Conservation (phyloP, 2,113 vertebrate species). For the Strigops habroptila region DNA sequence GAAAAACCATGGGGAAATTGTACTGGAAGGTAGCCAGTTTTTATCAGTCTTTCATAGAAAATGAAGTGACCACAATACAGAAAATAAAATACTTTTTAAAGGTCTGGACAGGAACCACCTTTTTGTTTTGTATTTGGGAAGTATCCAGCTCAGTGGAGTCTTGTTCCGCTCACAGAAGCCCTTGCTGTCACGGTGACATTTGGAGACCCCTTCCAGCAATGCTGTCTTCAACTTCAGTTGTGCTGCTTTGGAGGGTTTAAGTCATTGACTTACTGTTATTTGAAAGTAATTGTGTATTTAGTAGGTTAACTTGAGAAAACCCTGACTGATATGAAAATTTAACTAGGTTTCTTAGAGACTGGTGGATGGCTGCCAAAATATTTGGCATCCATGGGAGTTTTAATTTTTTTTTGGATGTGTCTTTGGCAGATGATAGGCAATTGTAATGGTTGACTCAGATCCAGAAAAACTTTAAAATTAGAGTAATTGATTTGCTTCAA, state of each 20-base stretch:
- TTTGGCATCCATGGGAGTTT: not conserved
- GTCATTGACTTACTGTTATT: not conserved
- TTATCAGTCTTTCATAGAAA: not conserved
- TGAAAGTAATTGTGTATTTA: conserved; percentile 38
- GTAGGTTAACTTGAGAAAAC: conserved; percentile 3
- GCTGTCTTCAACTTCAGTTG: not conserved
- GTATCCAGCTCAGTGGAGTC: not conserved
- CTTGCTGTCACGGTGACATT: not conserved
- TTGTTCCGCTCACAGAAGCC: not conserved
- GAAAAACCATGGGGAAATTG: not conserved
- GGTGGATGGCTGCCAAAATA: conserved; percentile 23
- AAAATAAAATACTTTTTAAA: not conserved
- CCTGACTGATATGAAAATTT: not conserved
- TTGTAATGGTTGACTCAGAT: not conserved
- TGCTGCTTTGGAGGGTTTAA: not conserved
- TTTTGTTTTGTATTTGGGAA: not conserved
- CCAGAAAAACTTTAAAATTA: conserved; percentile 28
- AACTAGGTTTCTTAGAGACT: not conserved
- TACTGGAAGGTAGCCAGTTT: not conserved
- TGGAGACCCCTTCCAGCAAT: not conserved
- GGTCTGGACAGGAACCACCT: not conserved
- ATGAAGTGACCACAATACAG: not conserved
- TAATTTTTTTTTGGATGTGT: not conserved
- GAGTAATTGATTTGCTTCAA: conserved; percentile 30
- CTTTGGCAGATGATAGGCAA: conserved; percentile 16